phyloP scores from a whole-genome alignment of 1,140 invertebrate genomes.

The Drosophila santomea region DNA sequence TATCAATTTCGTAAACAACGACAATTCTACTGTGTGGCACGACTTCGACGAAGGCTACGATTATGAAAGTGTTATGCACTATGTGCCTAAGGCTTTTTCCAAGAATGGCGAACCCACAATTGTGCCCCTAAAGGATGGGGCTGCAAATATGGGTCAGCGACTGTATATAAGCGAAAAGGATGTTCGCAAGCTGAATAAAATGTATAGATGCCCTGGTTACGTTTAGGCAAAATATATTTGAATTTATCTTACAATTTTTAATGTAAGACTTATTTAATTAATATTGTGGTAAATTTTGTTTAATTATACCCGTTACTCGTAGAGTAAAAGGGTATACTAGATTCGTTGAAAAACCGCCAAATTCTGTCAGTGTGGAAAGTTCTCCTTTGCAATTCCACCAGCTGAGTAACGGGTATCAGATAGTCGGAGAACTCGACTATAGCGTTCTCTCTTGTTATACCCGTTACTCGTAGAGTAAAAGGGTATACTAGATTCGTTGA shows the following conservation, averaged over 20 bases:
- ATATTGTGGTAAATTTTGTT: no score
- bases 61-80: constrained; percentile 91
- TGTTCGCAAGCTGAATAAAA: constrained; percentile 87
- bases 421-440: no score
- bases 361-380: no score
- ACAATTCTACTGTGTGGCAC: constrained; percentile 3
- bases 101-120: constrained; percentile 88
- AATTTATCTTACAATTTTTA: neutral
- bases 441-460: no score
- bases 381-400: no score
- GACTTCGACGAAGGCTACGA: constrained; percentile 86
- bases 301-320: no score
- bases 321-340: no score
- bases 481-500: no score
- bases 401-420: no score
- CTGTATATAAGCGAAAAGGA: constrained; percentile 87
- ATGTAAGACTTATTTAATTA: no score
- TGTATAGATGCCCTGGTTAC: constrained; percentile 85
- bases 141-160: constrained; percentile 86
- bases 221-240: neutral
- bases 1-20: constrained; percentile 86
- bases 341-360: no score
- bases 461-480: no score
- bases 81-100: constrained; percentile 89
- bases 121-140: constrained; percentile 58